These are phyloP conservation scores for Synergus gifuensis DNA, from an alignment of 2,888 invertebrate genomes.

Conservation along the genomic window DNA sequence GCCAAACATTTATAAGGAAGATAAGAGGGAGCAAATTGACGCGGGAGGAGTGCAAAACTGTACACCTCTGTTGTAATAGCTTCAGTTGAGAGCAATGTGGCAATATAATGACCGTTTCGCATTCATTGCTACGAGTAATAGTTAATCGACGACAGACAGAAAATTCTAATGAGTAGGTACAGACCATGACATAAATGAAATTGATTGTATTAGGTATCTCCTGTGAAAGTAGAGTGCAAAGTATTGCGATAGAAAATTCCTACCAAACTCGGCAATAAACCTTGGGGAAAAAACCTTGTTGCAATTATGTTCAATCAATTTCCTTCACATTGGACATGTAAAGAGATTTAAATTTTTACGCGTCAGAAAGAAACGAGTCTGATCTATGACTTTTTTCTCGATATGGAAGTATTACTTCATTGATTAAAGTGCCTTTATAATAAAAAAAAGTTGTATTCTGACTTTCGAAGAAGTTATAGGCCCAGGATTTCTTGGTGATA, in stretches of 20 bases:
- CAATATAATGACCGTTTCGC: slow-evolving; percentile 40
- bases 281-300: background rate
- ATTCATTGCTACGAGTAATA: slow-evolving; percentile 44
- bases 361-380: background rate
- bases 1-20: slow-evolving; percentile 45
- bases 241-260: background rate
- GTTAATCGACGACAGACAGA: slow-evolving; percentile 41
- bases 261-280: background rate
- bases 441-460: too few relatives aligned
- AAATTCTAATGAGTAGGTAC: slow-evolving; percentile 40
- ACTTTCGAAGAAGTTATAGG: too few relatives aligned
- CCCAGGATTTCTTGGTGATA: too few relatives aligned
- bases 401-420: too few relatives aligned
- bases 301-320: background rate
- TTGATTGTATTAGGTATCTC: background rate
- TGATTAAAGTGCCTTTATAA: too few relatives aligned
- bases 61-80: slow-evolving; percentile 38
- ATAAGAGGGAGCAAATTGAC: slow-evolving; percentile 45
- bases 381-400: background rate
- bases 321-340: background rate
- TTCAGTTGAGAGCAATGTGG: slow-evolving; percentile 23
- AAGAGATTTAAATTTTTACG: background rate
- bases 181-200: slow-evolving; percentile 38
- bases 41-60: slow-evolving; percentile 36
- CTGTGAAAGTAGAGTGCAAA: background rate